A percentile compares a stretch with the other conserved stretches of the same genome.
Evolutionary conservation across 2,888 invertebrate species (phyloP).

Genomic region (Syritta pipiens): DNA sequence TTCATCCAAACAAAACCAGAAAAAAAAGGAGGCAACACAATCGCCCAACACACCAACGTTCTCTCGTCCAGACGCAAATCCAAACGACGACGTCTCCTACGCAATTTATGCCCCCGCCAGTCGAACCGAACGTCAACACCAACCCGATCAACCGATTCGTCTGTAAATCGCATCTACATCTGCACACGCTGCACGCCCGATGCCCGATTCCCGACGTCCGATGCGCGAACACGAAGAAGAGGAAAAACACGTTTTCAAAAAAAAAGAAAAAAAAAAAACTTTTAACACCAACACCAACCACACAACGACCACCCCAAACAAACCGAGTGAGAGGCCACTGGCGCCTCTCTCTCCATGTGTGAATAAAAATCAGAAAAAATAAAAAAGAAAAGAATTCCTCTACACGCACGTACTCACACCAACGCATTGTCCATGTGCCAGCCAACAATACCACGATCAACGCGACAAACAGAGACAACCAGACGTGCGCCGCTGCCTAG

Average conservation of each 20-base stretch:
- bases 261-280: not conserved
- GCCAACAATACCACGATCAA: not conserved
- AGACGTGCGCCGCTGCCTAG: not conserved
- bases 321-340: slow-evolving; percentile 55
- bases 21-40: slow-evolving; percentile 15
- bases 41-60: not conserved
- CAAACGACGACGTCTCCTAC: slow-evolving; percentile 47
- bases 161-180: slow-evolving; percentile 37
- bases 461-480: slow-evolving; percentile 38
- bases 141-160: slow-evolving; percentile 17
- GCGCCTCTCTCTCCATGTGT: slow-evolving; percentile 52
- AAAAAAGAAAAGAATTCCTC: slow-evolving; percentile 22
- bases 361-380: not conserved
- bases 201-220: too few relatives aligned
- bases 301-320: slow-evolving; percentile 54
- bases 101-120: slow-evolving; percentile 47
- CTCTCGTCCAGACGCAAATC: slow-evolving; percentile 1
- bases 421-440: slow-evolving; percentile 43
- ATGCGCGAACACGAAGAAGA: too few relatives aligned
- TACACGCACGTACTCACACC: slow-evolving; percentile 27
- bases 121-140: not conserved
- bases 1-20: not conserved
- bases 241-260: slow-evolving; percentile 57
- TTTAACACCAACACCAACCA: slow-evolving; percentile 31
- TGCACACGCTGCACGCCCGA: slow-evolving; percentile 48